Evolutionary conservation across 2,888 invertebrate species (phyloP).

Genomic region (Amblyjoppa fuscipennis): DNA sequence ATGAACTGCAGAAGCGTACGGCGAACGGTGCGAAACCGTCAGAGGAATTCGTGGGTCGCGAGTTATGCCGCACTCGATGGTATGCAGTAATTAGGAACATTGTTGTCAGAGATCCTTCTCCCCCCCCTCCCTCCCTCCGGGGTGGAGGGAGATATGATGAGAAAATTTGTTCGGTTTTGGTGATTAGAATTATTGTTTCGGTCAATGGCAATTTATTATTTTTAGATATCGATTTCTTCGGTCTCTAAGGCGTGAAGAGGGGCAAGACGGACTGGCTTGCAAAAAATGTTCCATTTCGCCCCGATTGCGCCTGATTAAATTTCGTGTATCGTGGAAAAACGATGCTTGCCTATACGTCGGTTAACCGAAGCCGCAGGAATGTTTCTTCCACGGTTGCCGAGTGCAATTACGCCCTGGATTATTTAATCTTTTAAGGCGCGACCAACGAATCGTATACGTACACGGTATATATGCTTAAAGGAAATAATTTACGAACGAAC

Average conservation of each 20-base stretch:
- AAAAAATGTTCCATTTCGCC: neutral
- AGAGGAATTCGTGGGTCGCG: constrained; percentile 82
- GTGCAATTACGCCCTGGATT: neutral
- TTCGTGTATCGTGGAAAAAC: neutral
- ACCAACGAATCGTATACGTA: neutral
- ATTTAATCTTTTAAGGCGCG: neutral
- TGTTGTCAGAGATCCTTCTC: constrained; percentile 70
- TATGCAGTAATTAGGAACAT: constrained; percentile 85
- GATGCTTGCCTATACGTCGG: neutral
- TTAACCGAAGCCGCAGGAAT: neutral
- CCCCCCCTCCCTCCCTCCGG: constrained; percentile 27
- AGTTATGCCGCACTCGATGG: constrained; percentile 84
- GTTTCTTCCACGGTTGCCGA: neutral
- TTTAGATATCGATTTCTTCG: neutral
- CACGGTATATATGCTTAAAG: neutral
- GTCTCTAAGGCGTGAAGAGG: no score
- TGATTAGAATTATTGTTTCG: neutral
- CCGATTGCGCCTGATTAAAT: neutral
- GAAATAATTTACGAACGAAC: constrained; percentile 3
- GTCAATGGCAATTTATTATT: neutral
- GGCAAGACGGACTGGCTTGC: no score
- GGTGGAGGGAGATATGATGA: neutral
- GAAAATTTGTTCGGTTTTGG: neutral
- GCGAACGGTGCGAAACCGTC: constrained; percentile 63
- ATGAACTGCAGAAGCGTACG: constrained; percentile 61